These are phyloP conservation scores for Malacoraja senta DNA, from an alignment of 2,797 vertebrate species.

Conservation along the genomic window DNA sequence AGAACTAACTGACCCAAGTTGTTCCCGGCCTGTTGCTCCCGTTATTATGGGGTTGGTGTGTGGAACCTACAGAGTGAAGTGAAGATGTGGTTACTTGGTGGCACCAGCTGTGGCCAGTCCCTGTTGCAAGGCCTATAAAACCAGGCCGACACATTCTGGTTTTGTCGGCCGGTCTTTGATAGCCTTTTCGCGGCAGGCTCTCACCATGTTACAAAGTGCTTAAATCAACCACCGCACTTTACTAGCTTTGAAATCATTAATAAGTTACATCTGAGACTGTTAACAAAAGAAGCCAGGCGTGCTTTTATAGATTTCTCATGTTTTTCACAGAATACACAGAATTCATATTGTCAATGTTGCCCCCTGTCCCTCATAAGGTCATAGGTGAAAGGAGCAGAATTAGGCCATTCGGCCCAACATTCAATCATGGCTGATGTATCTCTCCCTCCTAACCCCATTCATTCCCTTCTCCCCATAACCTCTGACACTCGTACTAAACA, in stretches of 20 bases:
- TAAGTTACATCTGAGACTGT: background rate
- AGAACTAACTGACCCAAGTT: background rate
- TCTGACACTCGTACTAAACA: too few species aligned
- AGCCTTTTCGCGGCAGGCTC: background rate
- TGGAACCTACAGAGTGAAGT: background rate
- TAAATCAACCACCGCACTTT: too few species aligned
- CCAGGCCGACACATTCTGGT: background rate
- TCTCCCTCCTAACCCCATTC: too few species aligned
- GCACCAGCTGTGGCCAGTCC: background rate
- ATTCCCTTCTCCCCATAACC: too few species aligned
- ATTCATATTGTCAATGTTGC: background rate
- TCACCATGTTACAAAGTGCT: background rate
- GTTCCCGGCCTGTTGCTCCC: background rate
- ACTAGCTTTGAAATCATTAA: constrained; percentile 6
- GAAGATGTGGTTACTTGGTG: background rate
- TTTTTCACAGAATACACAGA: constrained; percentile 3
- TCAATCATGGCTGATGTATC: too few species aligned
- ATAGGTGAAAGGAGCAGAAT: too few species aligned
- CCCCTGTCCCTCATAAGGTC: background rate
- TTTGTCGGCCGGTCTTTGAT: too few species aligned
- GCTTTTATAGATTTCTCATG: background rate
- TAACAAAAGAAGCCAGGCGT: background rate
- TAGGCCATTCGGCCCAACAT: too few species aligned
- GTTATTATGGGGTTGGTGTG: background rate
- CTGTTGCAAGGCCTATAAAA: background rate